Conservation (phyloP, 1,140 invertebrate species). For the Harlomillsia oculata region DNA sequence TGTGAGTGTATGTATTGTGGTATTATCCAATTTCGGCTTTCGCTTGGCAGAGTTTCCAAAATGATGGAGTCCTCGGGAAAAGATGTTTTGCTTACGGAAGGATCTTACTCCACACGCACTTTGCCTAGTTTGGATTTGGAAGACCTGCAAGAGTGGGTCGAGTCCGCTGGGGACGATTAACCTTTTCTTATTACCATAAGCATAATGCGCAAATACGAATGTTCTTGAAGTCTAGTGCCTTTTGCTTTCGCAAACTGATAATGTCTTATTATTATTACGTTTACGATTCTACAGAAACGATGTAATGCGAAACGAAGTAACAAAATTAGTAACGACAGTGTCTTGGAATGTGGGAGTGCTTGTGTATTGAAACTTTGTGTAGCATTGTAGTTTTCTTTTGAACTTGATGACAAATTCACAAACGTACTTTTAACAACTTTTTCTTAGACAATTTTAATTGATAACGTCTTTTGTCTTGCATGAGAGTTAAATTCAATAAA, state of each 20-base stretch:
- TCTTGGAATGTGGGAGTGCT: too few relatives aligned
- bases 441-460: too few relatives aligned
- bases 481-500: too few relatives aligned
- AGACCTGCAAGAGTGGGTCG: constrained; percentile 32
- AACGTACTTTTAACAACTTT: too few relatives aligned
- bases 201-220: neutral
- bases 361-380: too few relatives aligned
- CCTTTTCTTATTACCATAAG: neutral
- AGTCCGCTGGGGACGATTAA: constrained; percentile 24
- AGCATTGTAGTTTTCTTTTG: too few relatives aligned
- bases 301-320: too few relatives aligned
- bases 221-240: neutral
- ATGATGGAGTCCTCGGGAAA: constrained; percentile 13
- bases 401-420: too few relatives aligned
- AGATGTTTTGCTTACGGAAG: constrained; percentile 17
- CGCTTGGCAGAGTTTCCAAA: constrained; percentile 8
- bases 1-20: neutral
- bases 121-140: constrained; percentile 29
- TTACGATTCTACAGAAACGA: too few relatives aligned
- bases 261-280: too few relatives aligned
- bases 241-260: neutral
- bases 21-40: neutral
- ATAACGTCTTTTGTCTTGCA: too few relatives aligned
- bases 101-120: constrained; percentile 17
- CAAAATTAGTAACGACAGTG: too few relatives aligned